Conservation (phyloP, 2,113 vertebrate genomes). For the Chaetodon trifascialis region DNA sequence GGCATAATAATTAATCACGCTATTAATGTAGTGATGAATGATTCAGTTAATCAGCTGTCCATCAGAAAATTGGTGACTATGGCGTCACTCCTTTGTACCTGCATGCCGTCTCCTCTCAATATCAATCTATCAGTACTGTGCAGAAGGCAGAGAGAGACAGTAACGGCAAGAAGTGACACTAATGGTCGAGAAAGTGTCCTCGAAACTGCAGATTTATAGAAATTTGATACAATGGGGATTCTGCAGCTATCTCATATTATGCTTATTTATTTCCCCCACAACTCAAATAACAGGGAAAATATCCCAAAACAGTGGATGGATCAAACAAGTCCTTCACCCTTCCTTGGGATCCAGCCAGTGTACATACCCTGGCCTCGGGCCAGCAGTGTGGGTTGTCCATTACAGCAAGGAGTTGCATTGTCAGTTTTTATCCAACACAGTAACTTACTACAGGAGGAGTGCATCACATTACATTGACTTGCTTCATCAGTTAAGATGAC, state of each 20-base stretch:
- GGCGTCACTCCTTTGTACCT: neutral
- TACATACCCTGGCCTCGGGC: conserved; percentile 51
- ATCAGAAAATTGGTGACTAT: too few relatives aligned
- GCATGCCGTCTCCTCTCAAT: neutral
- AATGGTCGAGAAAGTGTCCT: neutral
- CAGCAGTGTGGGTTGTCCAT: conserved; percentile 58
- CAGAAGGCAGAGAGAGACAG: neutral
- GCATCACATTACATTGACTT: conserved; percentile 62
- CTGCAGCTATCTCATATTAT: neutral
- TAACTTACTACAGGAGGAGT: conserved; percentile 48
- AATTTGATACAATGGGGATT: neutral
- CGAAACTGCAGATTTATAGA: neutral
- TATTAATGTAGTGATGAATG: neutral
- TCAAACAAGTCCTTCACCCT: conserved; percentile 32
- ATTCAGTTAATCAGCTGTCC: neutral
- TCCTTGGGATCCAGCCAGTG: conserved; percentile 54
- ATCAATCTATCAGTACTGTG: too few relatives aligned
- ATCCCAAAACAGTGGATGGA: conserved; percentile 15
- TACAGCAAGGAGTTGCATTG: conserved; percentile 63
- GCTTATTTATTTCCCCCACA: conserved; percentile 25
- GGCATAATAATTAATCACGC: neutral
- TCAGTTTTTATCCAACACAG: conserved; percentile 58
- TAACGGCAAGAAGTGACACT: neutral
- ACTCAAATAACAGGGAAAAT: conserved; percentile 9
- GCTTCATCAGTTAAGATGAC: conserved; percentile 55